Evolutionary conservation across 1,140 invertebrate genomes (phyloP).

Genomic region (Cyclargus thomasi): DNA sequence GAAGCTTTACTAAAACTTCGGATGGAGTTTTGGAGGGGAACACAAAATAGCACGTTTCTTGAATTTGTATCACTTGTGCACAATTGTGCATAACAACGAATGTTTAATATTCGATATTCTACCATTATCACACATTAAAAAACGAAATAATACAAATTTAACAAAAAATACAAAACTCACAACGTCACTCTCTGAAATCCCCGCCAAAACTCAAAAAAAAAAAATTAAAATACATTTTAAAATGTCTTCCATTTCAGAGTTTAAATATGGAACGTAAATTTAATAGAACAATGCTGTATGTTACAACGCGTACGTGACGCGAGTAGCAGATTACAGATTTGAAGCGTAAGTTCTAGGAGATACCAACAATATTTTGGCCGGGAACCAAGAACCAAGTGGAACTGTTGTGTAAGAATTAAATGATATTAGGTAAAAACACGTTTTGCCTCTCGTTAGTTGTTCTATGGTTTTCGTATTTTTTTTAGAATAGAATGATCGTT

Average conservation of each 20-base stretch:
- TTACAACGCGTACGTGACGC: conserved; percentile 17
- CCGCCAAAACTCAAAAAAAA: background rate
- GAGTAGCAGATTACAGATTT: conserved; percentile 19
- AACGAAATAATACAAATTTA: too few relatives aligned
- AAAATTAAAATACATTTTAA: background rate
- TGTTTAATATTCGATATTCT: too few relatives aligned
- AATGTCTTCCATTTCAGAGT: background rate
- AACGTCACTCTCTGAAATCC: too few relatives aligned
- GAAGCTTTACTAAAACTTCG: too few relatives aligned
- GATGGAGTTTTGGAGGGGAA: too few relatives aligned
- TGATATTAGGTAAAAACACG: conserved; percentile 11
- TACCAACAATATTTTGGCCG: conserved; percentile 16
- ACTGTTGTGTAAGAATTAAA: conserved; percentile 7
- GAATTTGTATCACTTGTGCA: too few relatives aligned
- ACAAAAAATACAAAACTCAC: too few relatives aligned
- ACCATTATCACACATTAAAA: too few relatives aligned
- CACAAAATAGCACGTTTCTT: too few relatives aligned
- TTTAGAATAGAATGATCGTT: too few relatives aligned
- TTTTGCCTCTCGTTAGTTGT: background rate
- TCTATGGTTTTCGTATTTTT: conserved; percentile 4
- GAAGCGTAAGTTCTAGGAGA: conserved; percentile 15
- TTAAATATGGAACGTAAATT: conserved; percentile 10
- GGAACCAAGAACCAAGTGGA: conserved; percentile 15
- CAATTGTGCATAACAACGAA: too few relatives aligned
- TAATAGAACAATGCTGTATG: conserved; percentile 18